A percentile compares a stretch with the other conserved stretches of the same genome.
Evolutionary conservation across 1,140 invertebrate genomes (phyloP).

Genomic region (Trichogramma pretiosum): DNA sequence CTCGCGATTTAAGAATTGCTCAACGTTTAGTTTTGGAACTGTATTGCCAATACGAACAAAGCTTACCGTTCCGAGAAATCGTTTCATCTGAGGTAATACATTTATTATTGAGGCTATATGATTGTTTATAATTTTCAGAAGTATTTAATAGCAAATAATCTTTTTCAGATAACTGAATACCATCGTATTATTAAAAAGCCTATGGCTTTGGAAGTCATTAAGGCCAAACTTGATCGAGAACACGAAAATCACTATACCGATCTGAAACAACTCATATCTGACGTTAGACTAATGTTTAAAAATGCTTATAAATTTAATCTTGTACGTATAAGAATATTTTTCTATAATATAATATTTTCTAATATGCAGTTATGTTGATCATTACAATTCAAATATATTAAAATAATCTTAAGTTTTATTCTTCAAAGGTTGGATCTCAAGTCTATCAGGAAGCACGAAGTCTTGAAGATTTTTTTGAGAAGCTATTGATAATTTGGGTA

Average conservation of each 20-base stretch:
- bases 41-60: slow-evolving; percentile 81
- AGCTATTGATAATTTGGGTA: slow-evolving; percentile 70
- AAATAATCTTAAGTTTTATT: background rate
- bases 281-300: slow-evolving; percentile 77
- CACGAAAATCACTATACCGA: slow-evolving; percentile 64
- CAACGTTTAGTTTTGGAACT: slow-evolving; percentile 79
- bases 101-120: background rate
- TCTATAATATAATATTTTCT: slow-evolving; percentile 6
- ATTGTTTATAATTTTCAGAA: slow-evolving; percentile 2
- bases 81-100: slow-evolving; percentile 63
- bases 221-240: slow-evolving; percentile 65
- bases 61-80: slow-evolving; percentile 76
- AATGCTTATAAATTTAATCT: slow-evolving; percentile 79
- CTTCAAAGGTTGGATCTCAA: slow-evolving; percentile 65
- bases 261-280: slow-evolving; percentile 67
- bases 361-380: background rate
- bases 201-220: slow-evolving; percentile 76
- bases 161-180: slow-evolving; percentile 63
- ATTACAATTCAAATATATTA: slow-evolving; percentile 1
- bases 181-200: slow-evolving; percentile 67
- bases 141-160: slow-evolving; percentile 2
- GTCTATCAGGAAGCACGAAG: slow-evolving; percentile 75
- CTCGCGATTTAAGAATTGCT: slow-evolving; percentile 60
- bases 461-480: slow-evolving; percentile 78
- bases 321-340: slow-evolving; percentile 49